A percentile compares a stretch with the other conserved stretches of the same genome.
Conservation (phyloP, 2,888 invertebrate genomes). For the Acronicta alni region DNA sequence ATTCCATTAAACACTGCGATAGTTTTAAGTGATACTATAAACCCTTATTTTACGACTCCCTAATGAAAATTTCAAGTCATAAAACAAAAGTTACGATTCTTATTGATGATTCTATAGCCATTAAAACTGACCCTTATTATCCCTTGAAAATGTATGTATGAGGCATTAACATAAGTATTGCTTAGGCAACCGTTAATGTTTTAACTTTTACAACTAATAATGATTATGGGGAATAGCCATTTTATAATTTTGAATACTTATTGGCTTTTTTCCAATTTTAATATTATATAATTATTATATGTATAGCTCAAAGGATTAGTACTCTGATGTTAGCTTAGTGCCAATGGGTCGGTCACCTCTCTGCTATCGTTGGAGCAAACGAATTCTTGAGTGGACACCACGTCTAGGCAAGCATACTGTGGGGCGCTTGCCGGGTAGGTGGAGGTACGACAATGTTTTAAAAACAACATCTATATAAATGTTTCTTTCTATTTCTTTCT, state of each 20-base stretch:
- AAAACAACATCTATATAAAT: too few relatives aligned
- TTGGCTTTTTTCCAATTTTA: too few relatives aligned
- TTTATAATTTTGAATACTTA: too few relatives aligned
- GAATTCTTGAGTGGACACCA: too few relatives aligned
- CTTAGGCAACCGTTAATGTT: slow-evolving; percentile 38
- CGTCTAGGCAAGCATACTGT: too few relatives aligned
- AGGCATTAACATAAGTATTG: slow-evolving; percentile 38
- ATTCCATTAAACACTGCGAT: slow-evolving; percentile 28
- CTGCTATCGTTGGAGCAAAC: too few relatives aligned
- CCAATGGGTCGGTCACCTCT: too few relatives aligned
- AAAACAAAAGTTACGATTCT: slow-evolving; percentile 44
- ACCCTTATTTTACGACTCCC: slow-evolving; percentile 42
- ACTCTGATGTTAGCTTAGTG: too few relatives aligned
- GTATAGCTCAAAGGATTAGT: too few relatives aligned
- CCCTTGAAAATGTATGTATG: slow-evolving; percentile 48
- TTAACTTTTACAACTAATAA: slow-evolving; percentile 44
- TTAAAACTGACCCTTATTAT: slow-evolving; percentile 55
- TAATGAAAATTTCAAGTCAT: slow-evolving; percentile 50
- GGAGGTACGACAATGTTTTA: slow-evolving; percentile 23
- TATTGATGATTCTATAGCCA: slow-evolving; percentile 49
- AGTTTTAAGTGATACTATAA: slow-evolving; percentile 43
- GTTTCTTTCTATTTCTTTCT: too few relatives aligned
- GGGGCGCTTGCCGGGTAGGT: too few relatives aligned
- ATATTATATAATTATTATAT: too few relatives aligned
- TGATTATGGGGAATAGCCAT: slow-evolving; percentile 12